phyloP scores from a whole-genome alignment of 1,140 invertebrate genomes.

The Condylostylus longicornis region DNA sequence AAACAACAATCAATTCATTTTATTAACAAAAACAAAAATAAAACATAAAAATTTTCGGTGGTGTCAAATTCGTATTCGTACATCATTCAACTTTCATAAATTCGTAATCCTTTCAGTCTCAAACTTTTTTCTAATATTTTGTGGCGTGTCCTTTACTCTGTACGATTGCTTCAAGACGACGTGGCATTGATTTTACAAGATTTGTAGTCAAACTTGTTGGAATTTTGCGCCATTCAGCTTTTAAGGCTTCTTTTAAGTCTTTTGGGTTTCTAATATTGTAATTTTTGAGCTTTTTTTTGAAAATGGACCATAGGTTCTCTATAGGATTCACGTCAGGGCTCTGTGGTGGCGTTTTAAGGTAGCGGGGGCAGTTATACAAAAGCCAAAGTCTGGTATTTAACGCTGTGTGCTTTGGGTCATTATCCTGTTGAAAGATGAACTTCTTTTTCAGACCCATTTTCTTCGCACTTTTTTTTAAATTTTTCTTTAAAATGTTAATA shows the following conservation, averaged over 20 bases:
- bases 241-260: slow-evolving; percentile 8
- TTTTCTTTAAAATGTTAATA: slow-evolving; percentile 11
- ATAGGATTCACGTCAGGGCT: slow-evolving; percentile 12
- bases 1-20: too few species aligned
- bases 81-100: too few species aligned
- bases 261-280: not conserved
- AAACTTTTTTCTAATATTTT: slow-evolving; percentile 16
- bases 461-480: slow-evolving; percentile 9
- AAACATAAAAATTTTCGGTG: too few species aligned
- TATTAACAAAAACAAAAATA: too few species aligned
- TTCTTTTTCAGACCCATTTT: slow-evolving; percentile 7
- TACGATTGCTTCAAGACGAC: slow-evolving; percentile 13
- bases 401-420: slow-evolving; percentile 18
- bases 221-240: slow-evolving; percentile 13
- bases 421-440: slow-evolving; percentile 8
- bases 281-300: slow-evolving; percentile 9
- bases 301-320: slow-evolving; percentile 11
- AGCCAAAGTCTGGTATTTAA: slow-evolving; percentile 14
- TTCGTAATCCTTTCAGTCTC: too few species aligned
- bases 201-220: slow-evolving; percentile 6
- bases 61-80: too few species aligned
- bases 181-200: slow-evolving; percentile 13
- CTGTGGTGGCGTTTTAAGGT: slow-evolving; percentile 18
- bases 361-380: slow-evolving; percentile 3
- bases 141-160: slow-evolving; percentile 13